A percentile compares a stretch with the other conserved stretches of the same genome.
Conservation (phyloP, 1,140 invertebrate species). For the Papilio dardanus region DNA sequence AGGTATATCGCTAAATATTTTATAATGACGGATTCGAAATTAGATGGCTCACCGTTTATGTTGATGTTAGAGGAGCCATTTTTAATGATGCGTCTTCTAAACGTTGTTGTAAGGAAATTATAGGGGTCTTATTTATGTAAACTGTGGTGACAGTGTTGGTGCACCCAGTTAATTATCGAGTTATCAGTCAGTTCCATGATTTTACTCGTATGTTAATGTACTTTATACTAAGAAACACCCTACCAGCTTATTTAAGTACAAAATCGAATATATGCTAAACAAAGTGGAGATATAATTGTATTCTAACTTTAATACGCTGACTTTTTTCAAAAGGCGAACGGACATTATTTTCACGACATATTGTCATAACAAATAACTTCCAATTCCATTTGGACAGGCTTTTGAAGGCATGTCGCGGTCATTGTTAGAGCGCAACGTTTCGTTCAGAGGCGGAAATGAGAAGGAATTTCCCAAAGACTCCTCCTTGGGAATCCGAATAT, state of each 20-base stretch:
- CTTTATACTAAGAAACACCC: not conserved
- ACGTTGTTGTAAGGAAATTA: conserved; percentile 50
- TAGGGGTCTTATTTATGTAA: conserved; percentile 50
- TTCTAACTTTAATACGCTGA: not conserved
- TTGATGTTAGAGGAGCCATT: conserved; percentile 57
- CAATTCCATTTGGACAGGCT: conserved; percentile 72
- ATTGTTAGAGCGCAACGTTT: conserved; percentile 70
- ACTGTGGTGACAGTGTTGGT: conserved; percentile 46
- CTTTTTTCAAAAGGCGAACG: conserved; percentile 7
- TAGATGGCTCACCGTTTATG: conserved; percentile 62
- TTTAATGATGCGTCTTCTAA: conserved; percentile 59
- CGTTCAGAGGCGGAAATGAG: conserved; percentile 77
- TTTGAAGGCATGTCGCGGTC: conserved; percentile 67
- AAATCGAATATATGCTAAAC: not conserved
- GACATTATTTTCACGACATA: conserved; percentile 55
- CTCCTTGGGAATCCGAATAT: conserved; percentile 73
- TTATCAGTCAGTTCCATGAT: not conserved
- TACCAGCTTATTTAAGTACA: not conserved
- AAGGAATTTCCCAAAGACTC: conserved; percentile 72
- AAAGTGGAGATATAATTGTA: not conserved
- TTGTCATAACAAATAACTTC: conserved; percentile 73
- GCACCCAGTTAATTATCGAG: conserved; percentile 38
- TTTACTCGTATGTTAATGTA: not conserved
- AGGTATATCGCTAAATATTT: conserved; percentile 81
- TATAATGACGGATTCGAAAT: conserved; percentile 71